Evolutionary conservation across 2,113 vertebrate genomes (phyloP), one percentile per base, ranked within the genome.

Genomic region (Rostratula benghalensis): DNA sequence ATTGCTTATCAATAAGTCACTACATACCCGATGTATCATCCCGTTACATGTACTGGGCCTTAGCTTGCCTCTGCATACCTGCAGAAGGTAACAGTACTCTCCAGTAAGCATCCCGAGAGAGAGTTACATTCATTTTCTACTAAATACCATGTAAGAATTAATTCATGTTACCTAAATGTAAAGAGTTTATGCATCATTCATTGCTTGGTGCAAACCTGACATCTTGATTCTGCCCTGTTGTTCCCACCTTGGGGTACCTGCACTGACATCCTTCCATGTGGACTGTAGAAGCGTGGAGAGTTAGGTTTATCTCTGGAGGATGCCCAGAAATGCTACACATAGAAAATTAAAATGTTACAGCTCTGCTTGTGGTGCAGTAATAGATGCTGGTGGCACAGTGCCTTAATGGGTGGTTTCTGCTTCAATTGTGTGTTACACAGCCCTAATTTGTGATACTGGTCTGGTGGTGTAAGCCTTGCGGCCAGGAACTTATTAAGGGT

Each of bases 51-150:
- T 3, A 17, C 41, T 57, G 61, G 69, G 9, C 9, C 46, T 69
- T 83, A 71, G 17, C 56, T 87, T 78, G 22, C 6, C 14, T 48
- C 37, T 69, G 2, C 22, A 10, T 23, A 48, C 25, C 54, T 57
- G 57, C 39, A 69, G 45, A 83, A 83, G n/a, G 16, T 65, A 56
- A 65, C 39, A 39, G 39, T 39, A 9, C 39, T 39, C 39, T 11
- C 39, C 39, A 39, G 39, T 39, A 39, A 39, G 39, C n/a, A n/a
- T 39, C 39, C 11, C 39, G 9, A 10, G 39, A 39, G 48, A 21
- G 56, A 59, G 21, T 80, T 91, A 73, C 50, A 45, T 87, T 93
- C 61, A 83, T 94, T 90, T 75, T 83, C 89, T 81, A 45, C 39
- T 83, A 88, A 85, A 75, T 35, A 35, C 45, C 77, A 0, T 45